Conservation (phyloP, 2,113 vertebrate species). For the Sardina pilchardus region DNA sequence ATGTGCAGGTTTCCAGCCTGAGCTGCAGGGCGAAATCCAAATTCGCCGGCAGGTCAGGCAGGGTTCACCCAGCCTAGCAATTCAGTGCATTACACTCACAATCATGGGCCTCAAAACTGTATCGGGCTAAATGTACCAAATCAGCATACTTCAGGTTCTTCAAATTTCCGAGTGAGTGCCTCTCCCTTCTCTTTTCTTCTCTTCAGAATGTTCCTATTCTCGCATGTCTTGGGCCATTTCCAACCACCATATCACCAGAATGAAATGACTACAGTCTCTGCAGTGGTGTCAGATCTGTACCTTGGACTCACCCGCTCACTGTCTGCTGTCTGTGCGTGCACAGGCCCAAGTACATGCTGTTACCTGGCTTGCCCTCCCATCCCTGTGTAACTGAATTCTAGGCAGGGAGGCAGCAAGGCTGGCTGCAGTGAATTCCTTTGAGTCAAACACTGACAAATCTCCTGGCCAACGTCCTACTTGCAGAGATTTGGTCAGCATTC, state of each 20-base stretch:
- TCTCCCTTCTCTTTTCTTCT: background rate
- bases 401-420: background rate
- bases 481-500: background rate
- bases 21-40: too few species aligned
- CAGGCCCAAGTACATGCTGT: background rate
- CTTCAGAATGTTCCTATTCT: background rate
- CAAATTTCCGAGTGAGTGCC: background rate
- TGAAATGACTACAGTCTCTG: background rate
- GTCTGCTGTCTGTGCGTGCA: background rate
- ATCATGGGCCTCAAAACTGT: background rate
- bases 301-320: background rate
- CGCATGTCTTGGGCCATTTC: background rate
- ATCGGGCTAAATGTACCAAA: background rate
- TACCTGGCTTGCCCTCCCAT: background rate
- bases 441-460: background rate
- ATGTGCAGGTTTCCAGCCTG: too few species aligned
- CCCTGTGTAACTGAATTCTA: background rate
- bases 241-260: background rate
- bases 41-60: too few species aligned
- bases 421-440: background rate
- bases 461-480: background rate
- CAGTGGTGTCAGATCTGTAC: background rate
- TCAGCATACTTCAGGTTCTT: background rate
- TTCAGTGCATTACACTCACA: background rate
- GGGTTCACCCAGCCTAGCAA: too few species aligned